phyloP scores from a whole-genome alignment of 2,797 vertebrate species.

The Pangasius krempfi region DNA sequence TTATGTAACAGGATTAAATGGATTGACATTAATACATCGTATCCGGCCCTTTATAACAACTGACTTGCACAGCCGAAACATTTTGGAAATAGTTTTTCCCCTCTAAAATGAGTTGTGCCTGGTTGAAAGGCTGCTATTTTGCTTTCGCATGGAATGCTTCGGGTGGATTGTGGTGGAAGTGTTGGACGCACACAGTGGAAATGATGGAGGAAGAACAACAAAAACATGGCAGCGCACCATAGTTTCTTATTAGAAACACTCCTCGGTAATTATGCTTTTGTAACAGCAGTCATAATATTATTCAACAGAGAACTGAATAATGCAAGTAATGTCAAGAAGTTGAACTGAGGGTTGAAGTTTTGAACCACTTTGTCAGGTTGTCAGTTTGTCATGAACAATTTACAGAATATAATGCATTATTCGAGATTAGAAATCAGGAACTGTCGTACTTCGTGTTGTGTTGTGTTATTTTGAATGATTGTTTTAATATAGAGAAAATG shows the following conservation, averaged over 20 bases:
- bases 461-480: neutral
- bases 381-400: neutral
- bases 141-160: constrained; percentile 9
- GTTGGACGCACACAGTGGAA: constrained; percentile 10
- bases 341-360: neutral
- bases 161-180: constrained; percentile 17
- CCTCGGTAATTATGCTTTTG: neutral
- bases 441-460: neutral
- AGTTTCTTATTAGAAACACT: neutral
- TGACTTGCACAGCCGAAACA: neutral
- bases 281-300: neutral
- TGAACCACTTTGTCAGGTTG: neutral
- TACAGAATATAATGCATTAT: neutral
- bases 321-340: neutral
- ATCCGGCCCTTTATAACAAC: neutral
- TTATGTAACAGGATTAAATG: neutral
- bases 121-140: constrained; percentile 6
- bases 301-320: neutral
- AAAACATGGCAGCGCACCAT: constrained; percentile 17
- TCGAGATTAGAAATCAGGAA: neutral
- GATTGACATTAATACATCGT: neutral
- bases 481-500: neutral
- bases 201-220: constrained; percentile 25
- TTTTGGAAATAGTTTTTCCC: neutral
- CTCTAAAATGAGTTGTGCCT: neutral